Base-by-base conservation (phyloP, 2,888 invertebrate genomes). In the Macrophya annulata region DNA sequence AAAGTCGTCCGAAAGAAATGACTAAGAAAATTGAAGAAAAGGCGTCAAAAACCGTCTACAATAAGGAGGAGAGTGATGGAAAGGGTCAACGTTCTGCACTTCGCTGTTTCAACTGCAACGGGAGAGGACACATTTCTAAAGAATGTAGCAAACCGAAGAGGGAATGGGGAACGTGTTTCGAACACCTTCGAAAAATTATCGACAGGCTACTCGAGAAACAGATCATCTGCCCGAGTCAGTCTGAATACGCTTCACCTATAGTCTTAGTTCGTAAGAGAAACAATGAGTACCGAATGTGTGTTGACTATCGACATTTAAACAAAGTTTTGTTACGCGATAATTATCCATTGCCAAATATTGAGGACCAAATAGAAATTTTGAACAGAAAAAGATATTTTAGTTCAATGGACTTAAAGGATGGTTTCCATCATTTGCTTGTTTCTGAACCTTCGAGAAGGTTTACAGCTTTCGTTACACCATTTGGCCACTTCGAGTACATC, bases 151-250 rank as follows among this genome's bases (percentile, higher is more conserved):
- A 62, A 62, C 62, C 62, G 62, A 62, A 62, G 25, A 25, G 62
- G 62, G 62, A 62, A 62, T 62, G 62, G 25, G 62, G 62, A 62
- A 62, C 62, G 62, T 62, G 25, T 9, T 62, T 62, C 62, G 81
- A 82, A 45, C 45, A 85, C 25, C 79, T 87, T n/a, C 68, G 81
- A 77, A 48, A 71, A 51, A 87, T 86, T 12, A 51, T 87, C 5
- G 82, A 86, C 43, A 62, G 43, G 31, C 85, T 87, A 4, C 25
- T 81, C n/a, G 55, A 79, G 1, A 85, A 76, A 81, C 72, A 84
- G 51, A 85, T 86, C 40, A 87, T 87, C 79, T 84, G 81, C 48
- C 84, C 83, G 9, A 87, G 86, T 51, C 79, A 87, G 25, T 85
- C 87, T 10, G 85, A 84, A 62, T 87, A 82, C 37, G 86, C 74